Evolutionary conservation across 1,140 invertebrate species (phyloP), one percentile per base, ranked within the genome.

Genomic region (Drosophila asahinai): DNA sequence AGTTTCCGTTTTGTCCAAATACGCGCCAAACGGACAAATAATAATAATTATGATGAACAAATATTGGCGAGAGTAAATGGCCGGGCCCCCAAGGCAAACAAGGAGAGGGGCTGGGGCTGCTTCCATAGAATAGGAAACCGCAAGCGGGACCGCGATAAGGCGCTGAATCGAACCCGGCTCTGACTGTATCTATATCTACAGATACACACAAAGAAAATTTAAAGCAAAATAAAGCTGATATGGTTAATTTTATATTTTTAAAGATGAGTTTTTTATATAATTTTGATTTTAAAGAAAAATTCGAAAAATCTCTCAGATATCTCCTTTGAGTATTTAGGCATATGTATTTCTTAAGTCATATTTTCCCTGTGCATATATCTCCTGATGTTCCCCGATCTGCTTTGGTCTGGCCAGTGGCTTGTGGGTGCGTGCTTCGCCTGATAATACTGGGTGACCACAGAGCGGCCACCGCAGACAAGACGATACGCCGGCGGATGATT

Each of bases 71-170:
- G 49, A 40, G 72, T 63, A 77, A 86, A 77, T 80, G 84, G 84
- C 77, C 84, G 59, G 70, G 77, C 86, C 84, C 70, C 78, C 74
- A 68, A 78, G 57, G 47, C 63, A 84, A 87, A 87, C 77, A 87
- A 52, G 36, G 58, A 25, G 52, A 49, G 58, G 38, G 40, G 36
- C 14, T 48, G 5, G 38, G 45, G 36, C 14, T 48, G 5, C 63
- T 80, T 80, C 79, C 86, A 80, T 77, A 83, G 77, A 80, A 83
- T 80, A 70, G 25, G 40, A 63, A 59, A 81, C 67, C 68, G 45
- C 66, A 58, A 74, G 77, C 86, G 47, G 45, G 27, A 52, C 47
- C 17, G 52, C 75, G 84, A 87, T 89, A 87, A 86, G 55, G 33
- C 60, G 48, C 22, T 43, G 25, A 65, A 73, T 55, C 40, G 52